phyloP scores from a whole-genome alignment of 2,888 invertebrate species.

The Alloplasta piceator region DNA sequence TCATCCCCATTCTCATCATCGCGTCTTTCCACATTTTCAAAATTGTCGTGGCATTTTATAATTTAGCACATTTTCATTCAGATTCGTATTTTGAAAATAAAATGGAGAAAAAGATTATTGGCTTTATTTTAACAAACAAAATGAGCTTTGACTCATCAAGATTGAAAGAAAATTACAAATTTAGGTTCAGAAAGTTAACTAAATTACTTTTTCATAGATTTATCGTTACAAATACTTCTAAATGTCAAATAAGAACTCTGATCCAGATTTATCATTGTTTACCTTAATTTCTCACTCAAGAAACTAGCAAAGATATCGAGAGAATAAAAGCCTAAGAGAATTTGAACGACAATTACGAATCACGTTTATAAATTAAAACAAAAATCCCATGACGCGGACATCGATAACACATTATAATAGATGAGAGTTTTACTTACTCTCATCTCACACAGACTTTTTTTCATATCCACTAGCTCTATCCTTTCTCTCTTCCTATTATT shows the following conservation, averaged over 20 bases:
- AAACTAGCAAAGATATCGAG: background rate
- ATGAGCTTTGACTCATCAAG: no score
- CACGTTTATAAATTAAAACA: background rate
- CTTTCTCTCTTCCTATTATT: slow-evolving; percentile 75
- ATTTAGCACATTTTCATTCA: background rate
- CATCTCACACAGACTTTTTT: slow-evolving; percentile 44
- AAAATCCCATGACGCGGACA: slow-evolving; percentile 35
- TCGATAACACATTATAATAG: slow-evolving; percentile 48
- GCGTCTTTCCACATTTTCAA: background rate
- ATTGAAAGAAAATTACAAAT: no score
- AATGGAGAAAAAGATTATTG: no score
- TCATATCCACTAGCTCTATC: slow-evolving; percentile 23
- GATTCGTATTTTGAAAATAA: no score
- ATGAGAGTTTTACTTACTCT: slow-evolving; percentile 37
- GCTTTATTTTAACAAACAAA: no score
- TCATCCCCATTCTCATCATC: slow-evolving; percentile 6
- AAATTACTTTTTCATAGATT: no score
- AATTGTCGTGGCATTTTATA: slow-evolving; percentile 5
- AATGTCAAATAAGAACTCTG: background rate
- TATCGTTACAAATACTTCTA: background rate
- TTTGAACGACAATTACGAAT: background rate
- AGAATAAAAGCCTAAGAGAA: background rate
- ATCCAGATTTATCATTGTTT: background rate
- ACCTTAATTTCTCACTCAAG: background rate
- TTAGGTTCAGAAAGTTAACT: no score